Evolutionary conservation across 1,140 invertebrate genomes (phyloP).

Genomic region (Hypsibius dujardini): DNA sequence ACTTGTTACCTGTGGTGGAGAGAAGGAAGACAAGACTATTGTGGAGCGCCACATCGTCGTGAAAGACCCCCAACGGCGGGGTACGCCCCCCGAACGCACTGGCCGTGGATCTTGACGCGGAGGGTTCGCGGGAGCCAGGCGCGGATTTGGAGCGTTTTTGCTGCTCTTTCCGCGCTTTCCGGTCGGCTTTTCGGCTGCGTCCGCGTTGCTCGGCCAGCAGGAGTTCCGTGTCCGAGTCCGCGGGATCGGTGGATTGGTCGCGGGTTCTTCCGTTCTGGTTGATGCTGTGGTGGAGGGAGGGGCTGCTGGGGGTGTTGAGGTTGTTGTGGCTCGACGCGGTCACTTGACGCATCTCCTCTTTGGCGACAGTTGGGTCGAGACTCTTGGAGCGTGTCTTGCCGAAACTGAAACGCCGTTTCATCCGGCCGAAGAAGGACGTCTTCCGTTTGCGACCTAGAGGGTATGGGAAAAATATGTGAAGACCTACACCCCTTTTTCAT

Average conservation of each 20-base stretch:
- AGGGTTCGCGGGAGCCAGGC: conserved; percentile 7
- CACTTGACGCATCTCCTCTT: not conserved
- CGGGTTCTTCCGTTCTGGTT: not conserved
- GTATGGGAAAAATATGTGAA: no score
- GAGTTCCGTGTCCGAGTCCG: not conserved
- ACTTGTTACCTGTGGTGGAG: conserved; percentile 14
- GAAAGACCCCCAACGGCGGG: not conserved
- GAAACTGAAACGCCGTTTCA: conserved; percentile 1
- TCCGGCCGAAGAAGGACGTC: conserved; percentile 5
- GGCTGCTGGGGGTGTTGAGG: not conserved
- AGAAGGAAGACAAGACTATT: conserved; percentile 15
- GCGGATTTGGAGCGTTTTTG: not conserved
- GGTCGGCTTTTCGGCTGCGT: not conserved
- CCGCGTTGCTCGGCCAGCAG: not conserved
- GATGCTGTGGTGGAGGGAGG: not conserved
- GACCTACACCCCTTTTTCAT: no score
- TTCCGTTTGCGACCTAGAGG: no score
- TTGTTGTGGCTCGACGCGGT: not conserved
- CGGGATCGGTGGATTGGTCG: not conserved
- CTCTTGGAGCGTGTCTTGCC: conserved; percentile 12
- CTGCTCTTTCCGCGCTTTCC: not conserved
- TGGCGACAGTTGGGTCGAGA: not conserved
- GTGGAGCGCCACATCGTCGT: not conserved
- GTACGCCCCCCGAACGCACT: not conserved
- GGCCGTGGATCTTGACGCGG: not conserved